phyloP scores from a whole-genome alignment of 2,888 invertebrate genomes.

The Polydrusus cervinus region DNA sequence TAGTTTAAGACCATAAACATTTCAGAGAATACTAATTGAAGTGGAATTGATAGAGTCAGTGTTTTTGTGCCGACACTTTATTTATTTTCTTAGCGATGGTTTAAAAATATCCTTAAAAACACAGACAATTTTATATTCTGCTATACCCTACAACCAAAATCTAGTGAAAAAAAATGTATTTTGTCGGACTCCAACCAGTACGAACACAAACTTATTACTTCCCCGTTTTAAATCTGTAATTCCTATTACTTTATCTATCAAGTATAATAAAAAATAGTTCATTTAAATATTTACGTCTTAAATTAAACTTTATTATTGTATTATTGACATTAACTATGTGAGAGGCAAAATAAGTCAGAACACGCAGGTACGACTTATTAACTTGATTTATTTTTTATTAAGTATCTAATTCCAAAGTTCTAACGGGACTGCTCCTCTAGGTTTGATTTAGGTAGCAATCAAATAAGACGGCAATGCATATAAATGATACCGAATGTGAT shows the following conservation, averaged over 20 bases:
- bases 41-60: too few relatives aligned
- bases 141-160: too few relatives aligned
- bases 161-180: too few relatives aligned
- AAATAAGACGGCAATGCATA: conserved; percentile 34
- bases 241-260: conserved; percentile 40
- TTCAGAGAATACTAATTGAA: too few relatives aligned
- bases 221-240: conserved; percentile 33
- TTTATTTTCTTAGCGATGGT: too few relatives aligned
- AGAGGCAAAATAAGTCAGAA: conserved; percentile 47
- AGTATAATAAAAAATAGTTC: conserved; percentile 51
- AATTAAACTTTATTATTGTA: conserved; percentile 55
- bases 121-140: too few relatives aligned
- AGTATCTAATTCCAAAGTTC: conserved; percentile 35
- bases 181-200: neutral
- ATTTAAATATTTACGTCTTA: conserved; percentile 53
- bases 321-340: conserved; percentile 52
- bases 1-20: too few relatives aligned
- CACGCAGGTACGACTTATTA: conserved; percentile 47
- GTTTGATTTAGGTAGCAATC: conserved; percentile 33
- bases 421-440: conserved; percentile 13
- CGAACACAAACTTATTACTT: conserved; percentile 17
- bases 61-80: too few relatives aligned
- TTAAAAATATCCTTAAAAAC: too few relatives aligned
- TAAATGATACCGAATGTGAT: conserved; percentile 45
- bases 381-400: conserved; percentile 51